A percentile compares a stretch with the other conserved stretches of the same genome.
Evolutionary conservation across 2,113 vertebrate genomes (phyloP).

Genomic region (Pseudois nayaur): DNA sequence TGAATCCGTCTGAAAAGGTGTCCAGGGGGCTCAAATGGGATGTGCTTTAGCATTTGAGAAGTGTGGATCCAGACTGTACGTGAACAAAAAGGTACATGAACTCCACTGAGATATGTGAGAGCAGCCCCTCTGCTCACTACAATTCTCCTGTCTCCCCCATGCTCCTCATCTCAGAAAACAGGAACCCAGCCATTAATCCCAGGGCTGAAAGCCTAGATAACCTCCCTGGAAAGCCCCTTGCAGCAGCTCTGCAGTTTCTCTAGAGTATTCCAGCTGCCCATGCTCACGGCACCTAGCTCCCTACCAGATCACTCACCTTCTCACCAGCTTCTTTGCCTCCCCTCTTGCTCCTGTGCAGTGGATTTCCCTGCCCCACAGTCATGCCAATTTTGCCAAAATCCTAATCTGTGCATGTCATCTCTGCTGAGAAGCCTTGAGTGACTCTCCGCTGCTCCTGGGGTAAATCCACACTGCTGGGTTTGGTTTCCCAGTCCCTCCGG

Average conservation of each 20-base stretch:
- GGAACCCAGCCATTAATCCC: background rate
- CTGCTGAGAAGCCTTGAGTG: background rate
- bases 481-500: background rate
- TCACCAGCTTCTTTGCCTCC: background rate
- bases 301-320: too few relatives aligned
- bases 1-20: background rate
- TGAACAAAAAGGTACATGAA: too few relatives aligned
- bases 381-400: background rate
- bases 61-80: fast-evolving
- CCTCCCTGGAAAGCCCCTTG: background rate
- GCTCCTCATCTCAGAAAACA: background rate
- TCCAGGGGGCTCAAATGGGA: too few relatives aligned
- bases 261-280: background rate
- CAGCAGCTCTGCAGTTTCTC: background rate
- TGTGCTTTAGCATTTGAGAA: background rate
- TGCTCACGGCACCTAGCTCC: background rate
- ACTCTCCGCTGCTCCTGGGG: too few relatives aligned
- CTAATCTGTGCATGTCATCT: background rate
- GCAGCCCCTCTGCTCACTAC: background rate
- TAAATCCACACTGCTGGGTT: background rate
- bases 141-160: background rate
- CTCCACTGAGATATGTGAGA: too few relatives aligned
- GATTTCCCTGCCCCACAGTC: fast-evolving
- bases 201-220: too few relatives aligned
- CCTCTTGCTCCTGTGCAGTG: background rate